phyloP scores from a whole-genome alignment of 2,888 invertebrate genomes.

The Tipula lateralis region DNA sequence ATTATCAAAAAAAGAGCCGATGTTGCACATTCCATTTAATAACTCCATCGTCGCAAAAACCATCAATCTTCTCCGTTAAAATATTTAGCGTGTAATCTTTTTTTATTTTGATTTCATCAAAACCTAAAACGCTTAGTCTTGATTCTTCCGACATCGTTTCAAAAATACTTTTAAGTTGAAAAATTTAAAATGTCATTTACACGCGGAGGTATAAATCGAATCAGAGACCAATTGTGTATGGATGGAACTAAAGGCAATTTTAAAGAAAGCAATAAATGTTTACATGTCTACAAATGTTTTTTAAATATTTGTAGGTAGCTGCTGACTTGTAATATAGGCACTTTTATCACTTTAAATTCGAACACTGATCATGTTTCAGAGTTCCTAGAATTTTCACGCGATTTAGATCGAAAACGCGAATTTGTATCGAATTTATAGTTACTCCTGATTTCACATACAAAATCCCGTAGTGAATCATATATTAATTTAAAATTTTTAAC shows the following conservation, averaged over 20 bases:
- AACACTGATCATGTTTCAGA: too few species aligned
- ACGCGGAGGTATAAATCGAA: not conserved
- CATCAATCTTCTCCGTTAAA: not conserved
- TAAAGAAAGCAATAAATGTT: not conserved
- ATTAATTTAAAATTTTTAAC: too few species aligned
- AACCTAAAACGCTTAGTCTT: not conserved
- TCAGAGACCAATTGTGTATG: not conserved
- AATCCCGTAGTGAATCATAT: too few species aligned
- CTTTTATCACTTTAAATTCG: too few species aligned
- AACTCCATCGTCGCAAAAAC: not conserved
- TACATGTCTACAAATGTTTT: too few species aligned
- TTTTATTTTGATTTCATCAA: not conserved
- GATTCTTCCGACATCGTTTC: not conserved
- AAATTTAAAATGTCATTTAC: not conserved
- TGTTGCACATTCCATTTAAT: not conserved
- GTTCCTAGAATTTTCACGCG: too few species aligned
- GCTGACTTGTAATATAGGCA: not conserved
- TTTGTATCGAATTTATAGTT: too few species aligned
- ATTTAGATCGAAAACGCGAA: too few species aligned
- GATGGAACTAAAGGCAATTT: not conserved
- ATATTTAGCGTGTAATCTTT: not conserved
- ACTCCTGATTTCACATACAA: too few species aligned
- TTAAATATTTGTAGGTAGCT: not conserved
- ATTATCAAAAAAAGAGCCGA: not conserved
- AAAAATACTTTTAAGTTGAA: not conserved